Percentiles rank a stretch among this genome's conserved stretches.
phyloP scores from a whole-genome alignment of 2,113 vertebrate species.

The Saguinus imperator region DNA sequence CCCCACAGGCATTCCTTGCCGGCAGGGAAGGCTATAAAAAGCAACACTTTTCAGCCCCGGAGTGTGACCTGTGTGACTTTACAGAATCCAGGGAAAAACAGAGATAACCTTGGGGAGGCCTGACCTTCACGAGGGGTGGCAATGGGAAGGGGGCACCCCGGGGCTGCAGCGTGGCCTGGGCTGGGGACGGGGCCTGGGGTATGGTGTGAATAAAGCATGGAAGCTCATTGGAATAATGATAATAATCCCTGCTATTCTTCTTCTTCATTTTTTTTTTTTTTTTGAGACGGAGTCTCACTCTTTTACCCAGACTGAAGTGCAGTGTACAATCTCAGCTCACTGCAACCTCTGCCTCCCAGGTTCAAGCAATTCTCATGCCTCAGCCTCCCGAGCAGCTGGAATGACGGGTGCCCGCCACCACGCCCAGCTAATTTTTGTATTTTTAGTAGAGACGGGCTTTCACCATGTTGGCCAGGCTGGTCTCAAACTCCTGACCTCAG shows the following conservation, averaged over 20 bases:
- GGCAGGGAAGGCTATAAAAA: conserved; percentile 89
- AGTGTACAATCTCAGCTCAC: too few relatives aligned
- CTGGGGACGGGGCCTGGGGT: neutral
- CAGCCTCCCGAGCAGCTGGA: too few relatives aligned
- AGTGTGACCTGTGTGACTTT: conserved; percentile 89
- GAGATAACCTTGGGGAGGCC: conserved; percentile 88
- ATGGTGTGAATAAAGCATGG: neutral
- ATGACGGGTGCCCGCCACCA: too few relatives aligned
- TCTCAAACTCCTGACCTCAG: too few relatives aligned
- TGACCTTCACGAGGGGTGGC: conserved; percentile 78
- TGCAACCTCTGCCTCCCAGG: too few relatives aligned
- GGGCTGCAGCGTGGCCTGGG: neutral
- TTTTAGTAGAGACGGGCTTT: too few relatives aligned
- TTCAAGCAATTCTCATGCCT: too few relatives aligned
- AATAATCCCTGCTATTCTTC: neutral
- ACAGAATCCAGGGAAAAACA: conserved; percentile 87
- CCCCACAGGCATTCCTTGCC: conserved; percentile 86
- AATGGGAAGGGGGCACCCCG: neutral
- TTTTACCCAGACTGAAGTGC: too few relatives aligned
- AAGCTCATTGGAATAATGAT: neutral
- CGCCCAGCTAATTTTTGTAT: too few relatives aligned
- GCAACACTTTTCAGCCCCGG: conserved; percentile 88
- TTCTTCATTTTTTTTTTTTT: too few relatives aligned
- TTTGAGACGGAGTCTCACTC: too few relatives aligned
- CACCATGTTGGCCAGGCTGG: too few relatives aligned